Evolutionary conservation across 2,888 invertebrate species (phyloP).

Genomic region (Herminia tarsipennalis): DNA sequence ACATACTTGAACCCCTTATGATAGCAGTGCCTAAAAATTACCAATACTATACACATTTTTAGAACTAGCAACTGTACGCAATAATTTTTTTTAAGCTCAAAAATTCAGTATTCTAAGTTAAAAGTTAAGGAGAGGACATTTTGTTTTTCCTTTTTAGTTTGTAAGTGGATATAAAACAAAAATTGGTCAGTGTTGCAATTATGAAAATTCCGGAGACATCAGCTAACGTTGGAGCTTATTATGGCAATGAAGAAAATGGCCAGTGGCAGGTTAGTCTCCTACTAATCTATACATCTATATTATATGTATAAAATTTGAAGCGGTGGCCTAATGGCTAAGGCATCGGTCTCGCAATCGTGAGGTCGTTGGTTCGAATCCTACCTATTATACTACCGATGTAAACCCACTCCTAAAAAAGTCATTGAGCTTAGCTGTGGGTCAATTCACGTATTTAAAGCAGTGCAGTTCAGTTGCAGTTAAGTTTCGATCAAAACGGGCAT

Average conservation of each 20-base stretch:
- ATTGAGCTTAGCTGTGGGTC: no score
- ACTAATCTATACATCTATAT: background rate
- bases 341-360: no score
- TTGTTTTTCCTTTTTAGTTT: constrained; percentile 38
- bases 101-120: constrained; percentile 27
- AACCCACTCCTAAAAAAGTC: no score
- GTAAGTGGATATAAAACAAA: constrained; percentile 38
- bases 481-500: no score
- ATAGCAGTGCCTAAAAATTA: constrained; percentile 53
- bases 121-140: constrained; percentile 23
- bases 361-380: no score
- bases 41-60: constrained; percentile 29
- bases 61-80: constrained; percentile 12
- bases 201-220: constrained; percentile 82
- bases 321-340: no score
- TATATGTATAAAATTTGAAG: no score
- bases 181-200: constrained; percentile 50
- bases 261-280: constrained; percentile 74
- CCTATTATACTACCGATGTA: no score
- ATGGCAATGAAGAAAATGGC: constrained; percentile 77
- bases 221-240: constrained; percentile 76
- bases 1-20: constrained; percentile 50
- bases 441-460: no score
- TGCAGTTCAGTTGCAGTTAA: no score
- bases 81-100: constrained; percentile 27